A percentile compares a stretch with the other conserved stretches of the same genome.
phyloP scores from a whole-genome alignment of 2,113 vertebrate species.

The Amia ocellicauda region DNA sequence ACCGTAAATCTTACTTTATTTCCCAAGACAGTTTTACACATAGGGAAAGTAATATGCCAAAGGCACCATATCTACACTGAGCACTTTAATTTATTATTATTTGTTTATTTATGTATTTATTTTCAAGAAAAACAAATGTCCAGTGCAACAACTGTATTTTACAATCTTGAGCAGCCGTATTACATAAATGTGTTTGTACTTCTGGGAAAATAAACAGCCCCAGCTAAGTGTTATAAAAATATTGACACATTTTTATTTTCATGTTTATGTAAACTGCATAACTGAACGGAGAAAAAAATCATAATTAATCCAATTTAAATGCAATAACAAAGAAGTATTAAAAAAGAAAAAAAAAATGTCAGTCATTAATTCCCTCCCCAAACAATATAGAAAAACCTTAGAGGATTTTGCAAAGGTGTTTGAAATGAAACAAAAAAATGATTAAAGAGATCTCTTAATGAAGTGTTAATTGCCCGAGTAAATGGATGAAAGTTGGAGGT shows the following conservation, averaged over 20 bases:
- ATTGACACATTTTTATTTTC: slow-evolving; percentile 15
- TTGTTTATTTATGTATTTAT: background rate
- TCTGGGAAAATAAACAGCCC: background rate
- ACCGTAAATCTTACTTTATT: too few species aligned
- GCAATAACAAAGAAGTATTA: slow-evolving; percentile 41
- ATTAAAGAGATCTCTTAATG: slow-evolving; percentile 45
- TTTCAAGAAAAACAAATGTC: slow-evolving; percentile 4
- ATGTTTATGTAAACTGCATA: slow-evolving; percentile 25
- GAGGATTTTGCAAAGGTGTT: slow-evolving; percentile 36
- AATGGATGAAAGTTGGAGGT: slow-evolving; percentile 29
- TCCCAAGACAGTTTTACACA: too few species aligned
- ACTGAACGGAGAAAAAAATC: slow-evolving; percentile 2
- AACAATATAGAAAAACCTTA: slow-evolving; percentile 34
- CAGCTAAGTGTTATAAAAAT: background rate
- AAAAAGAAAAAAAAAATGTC: slow-evolving; percentile 40
- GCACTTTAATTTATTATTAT: too few species aligned
- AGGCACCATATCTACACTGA: too few species aligned
- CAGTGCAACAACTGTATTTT: slow-evolving; percentile 14
- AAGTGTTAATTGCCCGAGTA: slow-evolving; percentile 50
- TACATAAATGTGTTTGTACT: slow-evolving; percentile 5
- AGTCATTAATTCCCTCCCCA: slow-evolving; percentile 45
- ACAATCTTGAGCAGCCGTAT: slow-evolving; percentile 7
- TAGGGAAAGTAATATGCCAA: too few species aligned
- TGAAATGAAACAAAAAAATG: slow-evolving; percentile 47
- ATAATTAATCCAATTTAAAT: slow-evolving; percentile 30